Conservation (phyloP, 2,113 vertebrate genomes). For the Hippocampus comes region DNA sequence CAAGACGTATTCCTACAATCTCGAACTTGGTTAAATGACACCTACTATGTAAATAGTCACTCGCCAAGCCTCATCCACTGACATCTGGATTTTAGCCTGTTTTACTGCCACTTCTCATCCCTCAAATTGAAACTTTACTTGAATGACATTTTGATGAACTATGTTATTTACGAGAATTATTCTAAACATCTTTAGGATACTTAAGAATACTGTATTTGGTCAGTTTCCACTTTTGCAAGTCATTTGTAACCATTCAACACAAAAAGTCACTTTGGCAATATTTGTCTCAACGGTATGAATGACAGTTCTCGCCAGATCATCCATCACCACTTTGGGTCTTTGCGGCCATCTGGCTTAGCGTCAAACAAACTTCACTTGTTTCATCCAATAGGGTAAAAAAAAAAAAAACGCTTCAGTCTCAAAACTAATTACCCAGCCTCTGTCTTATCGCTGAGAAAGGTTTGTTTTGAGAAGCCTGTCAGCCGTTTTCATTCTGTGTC, state of each 20-base stretch:
- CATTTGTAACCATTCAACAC: not conserved
- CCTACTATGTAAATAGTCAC: too few relatives aligned
- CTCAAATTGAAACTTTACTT: too few relatives aligned
- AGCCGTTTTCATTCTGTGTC: conserved; percentile 54
- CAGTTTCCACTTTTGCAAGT: too few relatives aligned
- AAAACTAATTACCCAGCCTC: conserved; percentile 62
- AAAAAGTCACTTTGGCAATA: not conserved
- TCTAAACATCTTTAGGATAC: too few relatives aligned
- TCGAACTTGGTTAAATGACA: too few relatives aligned
- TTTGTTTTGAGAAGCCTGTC: conserved; percentile 65
- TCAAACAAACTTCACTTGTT: conserved; percentile 50
- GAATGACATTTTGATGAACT: too few relatives aligned
- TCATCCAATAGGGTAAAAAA: conserved; percentile 10
- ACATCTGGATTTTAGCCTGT: too few relatives aligned
- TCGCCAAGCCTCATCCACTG: too few relatives aligned
- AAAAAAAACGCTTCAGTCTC: conserved; percentile 33
- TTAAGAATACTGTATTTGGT: too few relatives aligned
- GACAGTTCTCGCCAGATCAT: conserved; percentile 16
- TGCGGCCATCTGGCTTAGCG: conserved; percentile 39
- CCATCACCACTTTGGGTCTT: conserved; percentile 39
- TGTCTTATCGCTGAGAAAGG: conserved; percentile 60
- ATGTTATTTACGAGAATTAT: too few relatives aligned
- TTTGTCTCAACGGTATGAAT: not conserved
- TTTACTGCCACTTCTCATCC: too few relatives aligned
- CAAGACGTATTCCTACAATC: too few relatives aligned